Conservation (phyloP, 2,888 invertebrate species). For the Noctua pronuba region DNA sequence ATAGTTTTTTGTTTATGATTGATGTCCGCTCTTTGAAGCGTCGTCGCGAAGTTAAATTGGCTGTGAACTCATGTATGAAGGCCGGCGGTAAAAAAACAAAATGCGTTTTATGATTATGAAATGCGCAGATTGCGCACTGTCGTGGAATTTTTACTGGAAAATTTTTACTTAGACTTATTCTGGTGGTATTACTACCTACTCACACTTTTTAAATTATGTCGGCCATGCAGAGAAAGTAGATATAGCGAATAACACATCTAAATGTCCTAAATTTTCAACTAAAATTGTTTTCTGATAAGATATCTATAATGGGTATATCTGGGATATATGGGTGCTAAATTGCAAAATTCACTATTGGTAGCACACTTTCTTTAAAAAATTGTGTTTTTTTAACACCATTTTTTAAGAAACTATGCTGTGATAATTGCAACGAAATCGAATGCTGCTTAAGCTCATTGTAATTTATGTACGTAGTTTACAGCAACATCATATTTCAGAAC, state of each 20-base stretch:
- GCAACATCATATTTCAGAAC: background rate
- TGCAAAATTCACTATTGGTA: background rate
- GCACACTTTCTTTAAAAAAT: background rate
- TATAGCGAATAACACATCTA: background rate
- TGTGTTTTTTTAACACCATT: too few species aligned
- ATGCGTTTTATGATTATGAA: slow-evolving; percentile 29
- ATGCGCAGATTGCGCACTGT: slow-evolving; percentile 2
- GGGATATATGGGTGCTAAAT: background rate
- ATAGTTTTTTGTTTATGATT: slow-evolving; percentile 43
- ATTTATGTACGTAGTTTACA: background rate
- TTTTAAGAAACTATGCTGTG: too few species aligned
- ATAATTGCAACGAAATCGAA: background rate
- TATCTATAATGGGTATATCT: too few species aligned
- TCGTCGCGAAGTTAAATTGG: slow-evolving; percentile 30
- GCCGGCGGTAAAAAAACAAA: slow-evolving; percentile 32
- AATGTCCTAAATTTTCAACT: background rate
- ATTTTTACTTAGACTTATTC: background rate
- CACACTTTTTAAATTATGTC: background rate
- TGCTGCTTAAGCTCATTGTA: background rate
- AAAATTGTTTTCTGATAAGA: background rate
- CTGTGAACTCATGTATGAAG: slow-evolving; percentile 31
- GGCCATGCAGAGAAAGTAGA: background rate
- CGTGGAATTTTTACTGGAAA: background rate
- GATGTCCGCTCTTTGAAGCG: slow-evolving; percentile 42
- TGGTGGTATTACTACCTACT: background rate